Evolutionary conservation across 2,888 invertebrate species (phyloP), one percentile per base, ranked within the genome.

Genomic region (Agrochola macilenta): DNA sequence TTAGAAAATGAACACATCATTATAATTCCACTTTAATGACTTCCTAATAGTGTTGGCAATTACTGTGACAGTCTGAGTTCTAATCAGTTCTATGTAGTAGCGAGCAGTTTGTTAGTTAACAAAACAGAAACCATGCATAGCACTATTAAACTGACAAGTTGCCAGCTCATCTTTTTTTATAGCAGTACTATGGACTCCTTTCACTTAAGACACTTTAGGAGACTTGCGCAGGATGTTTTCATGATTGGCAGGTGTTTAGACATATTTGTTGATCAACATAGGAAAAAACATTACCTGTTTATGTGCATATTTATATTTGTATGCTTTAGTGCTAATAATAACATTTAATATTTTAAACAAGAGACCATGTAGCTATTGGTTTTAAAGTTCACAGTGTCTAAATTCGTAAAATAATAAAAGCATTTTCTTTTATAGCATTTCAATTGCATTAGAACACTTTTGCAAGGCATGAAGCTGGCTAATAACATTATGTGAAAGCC

Each of bases 161-260:
- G 82, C 84, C 84, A 82, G 58, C 84, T 84, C 82, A 82, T 71
- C 84, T 84, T 68, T 79, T 82, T 73, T n/a, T n/a, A 71, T 64
- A 57, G 57, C 69, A 65, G 54, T 66, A 70, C 61, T 54, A 49
- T 58, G 43, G n/a, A 49, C 35, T 75, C 66, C 70, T 82, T 84
- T 80, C 75, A 80, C 81, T 43, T 52, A 17, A 8, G 35, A 49
- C 1, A 54, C 43, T 43, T 12, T 52, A 20, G 0, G 9, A 39
- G 11, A 61, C n/a, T 52, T 30, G 12, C 14, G 2, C 12, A 43
- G 35, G 30, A 52, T 46, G 20, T 63, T 74, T 69, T 49, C 2
- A 30, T 39, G 14, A n/a, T 26, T 52, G 1, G 14, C 35, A 46
- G 20, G 8, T 76, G 30, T 82, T 68, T 17, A 26, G 20, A 49